phyloP scores from a whole-genome alignment of 2,797 vertebrate species.

The Eleutherodactylus coqui region DNA sequence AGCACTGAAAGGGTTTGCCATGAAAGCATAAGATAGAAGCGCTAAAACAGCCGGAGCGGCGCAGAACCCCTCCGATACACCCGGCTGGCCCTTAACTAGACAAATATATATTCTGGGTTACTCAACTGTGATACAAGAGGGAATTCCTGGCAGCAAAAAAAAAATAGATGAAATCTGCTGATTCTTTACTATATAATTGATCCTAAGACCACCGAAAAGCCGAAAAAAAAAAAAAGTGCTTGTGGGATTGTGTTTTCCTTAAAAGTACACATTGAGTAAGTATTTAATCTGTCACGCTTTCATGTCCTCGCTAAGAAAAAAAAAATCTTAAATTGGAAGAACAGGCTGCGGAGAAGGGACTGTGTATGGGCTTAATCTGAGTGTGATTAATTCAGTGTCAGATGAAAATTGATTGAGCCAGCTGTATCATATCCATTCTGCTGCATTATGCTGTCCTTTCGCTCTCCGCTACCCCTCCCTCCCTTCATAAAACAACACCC shows the following conservation, averaged over 20 bases:
- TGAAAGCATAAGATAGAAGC: not conserved
- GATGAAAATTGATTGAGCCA: conserved; percentile 87
- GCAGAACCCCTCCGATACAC: not conserved
- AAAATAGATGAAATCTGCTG: conserved; percentile 80
- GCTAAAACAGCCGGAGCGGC: not conserved
- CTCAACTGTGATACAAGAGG: conserved; percentile 78
- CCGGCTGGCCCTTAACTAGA: conserved; percentile 40
- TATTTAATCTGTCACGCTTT: conserved; percentile 78
- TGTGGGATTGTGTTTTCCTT: conserved; percentile 68
- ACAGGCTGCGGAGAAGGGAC: conserved; percentile 73
- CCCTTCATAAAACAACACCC: conserved; percentile 70
- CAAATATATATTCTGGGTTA: conserved; percentile 90
- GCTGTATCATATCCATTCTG: conserved; percentile 81
- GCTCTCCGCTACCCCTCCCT: conserved; percentile 69
- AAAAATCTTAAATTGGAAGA: conserved; percentile 72
- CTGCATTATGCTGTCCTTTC: conserved; percentile 71
- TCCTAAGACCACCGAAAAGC: conserved; percentile 72
- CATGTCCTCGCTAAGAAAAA: conserved; percentile 70
- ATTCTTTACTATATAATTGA: conserved; percentile 81
- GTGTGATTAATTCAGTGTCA: conserved; percentile 88
- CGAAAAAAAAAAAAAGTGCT: conserved; percentile 71
- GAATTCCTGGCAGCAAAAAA: conserved; percentile 76
- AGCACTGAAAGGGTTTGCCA: not conserved
- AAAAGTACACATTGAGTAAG: conserved; percentile 72
- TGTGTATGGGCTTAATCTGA: conserved; percentile 81